A percentile compares a stretch with the other conserved stretches of the same genome.
Conservation (phyloP, 2,113 vertebrate genomes). For the Solea senegalensis region DNA sequence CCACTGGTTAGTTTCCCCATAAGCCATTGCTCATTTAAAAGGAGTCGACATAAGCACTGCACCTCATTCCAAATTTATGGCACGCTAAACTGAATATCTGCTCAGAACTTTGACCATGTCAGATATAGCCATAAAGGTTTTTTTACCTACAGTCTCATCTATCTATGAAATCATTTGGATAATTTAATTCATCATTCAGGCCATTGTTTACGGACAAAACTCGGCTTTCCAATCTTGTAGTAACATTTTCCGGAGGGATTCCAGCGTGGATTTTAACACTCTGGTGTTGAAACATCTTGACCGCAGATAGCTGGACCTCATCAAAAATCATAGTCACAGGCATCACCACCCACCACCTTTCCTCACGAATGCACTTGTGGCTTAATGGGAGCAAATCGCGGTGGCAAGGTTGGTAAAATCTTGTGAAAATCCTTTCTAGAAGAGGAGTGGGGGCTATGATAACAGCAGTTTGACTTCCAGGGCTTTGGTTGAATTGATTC, state of each 20-base stretch:
- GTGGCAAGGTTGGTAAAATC: conserved; percentile 3
- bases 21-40: not conserved
- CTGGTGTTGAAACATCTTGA: too few species aligned
- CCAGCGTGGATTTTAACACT: too few species aligned
- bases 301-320: too few species aligned
- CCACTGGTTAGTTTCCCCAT: not conserved
- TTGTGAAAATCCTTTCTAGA: not conserved
- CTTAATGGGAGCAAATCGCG: conserved; percentile 11
- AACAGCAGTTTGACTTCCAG: conserved; percentile 12
- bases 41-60: not conserved
- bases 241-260: too few species aligned
- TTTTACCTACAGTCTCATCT: not conserved
- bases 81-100: too few species aligned
- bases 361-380: not conserved
- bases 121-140: too few species aligned
- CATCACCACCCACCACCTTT: not conserved
- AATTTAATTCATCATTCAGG: too few species aligned
- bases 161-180: not conserved
- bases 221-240: too few species aligned
- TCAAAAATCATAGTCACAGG: too few species aligned
- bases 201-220: too few species aligned
- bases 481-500: conserved; percentile 34
- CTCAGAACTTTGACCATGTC: too few species aligned
- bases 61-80: not conserved
- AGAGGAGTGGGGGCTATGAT: conserved; percentile 10